A percentile compares a stretch with the other conserved stretches of the same genome.
Conservation (phyloP, 92 coral and sea anemone species). For the Porites cylindrica region DNA sequence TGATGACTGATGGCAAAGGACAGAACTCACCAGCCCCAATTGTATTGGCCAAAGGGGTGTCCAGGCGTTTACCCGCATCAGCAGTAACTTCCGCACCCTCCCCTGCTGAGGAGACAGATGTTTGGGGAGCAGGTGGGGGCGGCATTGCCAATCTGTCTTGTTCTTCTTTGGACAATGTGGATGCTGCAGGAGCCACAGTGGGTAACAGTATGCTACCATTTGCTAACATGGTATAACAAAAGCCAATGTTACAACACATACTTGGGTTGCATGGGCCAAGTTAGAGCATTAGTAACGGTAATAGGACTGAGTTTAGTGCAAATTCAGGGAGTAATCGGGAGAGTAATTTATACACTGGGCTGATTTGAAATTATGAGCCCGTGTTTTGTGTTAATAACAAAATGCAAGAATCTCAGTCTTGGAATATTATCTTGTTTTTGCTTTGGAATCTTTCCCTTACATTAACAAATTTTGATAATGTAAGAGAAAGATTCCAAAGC, state of each 20-base stretch:
- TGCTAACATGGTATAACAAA: neutral
- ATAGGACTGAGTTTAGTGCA: too few species aligned
- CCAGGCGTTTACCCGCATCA: neutral
- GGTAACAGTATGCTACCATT: conserved; percentile 72
- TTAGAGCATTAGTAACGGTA: too few species aligned
- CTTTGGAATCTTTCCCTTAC: too few species aligned
- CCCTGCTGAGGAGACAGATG: conserved; percentile 48
- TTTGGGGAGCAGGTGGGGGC: conserved; percentile 83
- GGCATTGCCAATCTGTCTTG: conserved; percentile 99
- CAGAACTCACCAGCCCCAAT: conserved; percentile 38
- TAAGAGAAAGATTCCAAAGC: too few species aligned
- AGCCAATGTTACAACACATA: neutral
- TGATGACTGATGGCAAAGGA: too few species aligned
- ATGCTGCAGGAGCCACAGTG: conserved; percentile 90
- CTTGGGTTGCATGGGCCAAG: neutral
- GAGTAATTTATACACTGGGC: too few species aligned
- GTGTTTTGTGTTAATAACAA: too few species aligned
- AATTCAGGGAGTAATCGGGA: too few species aligned
- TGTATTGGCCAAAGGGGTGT: conserved; percentile 50
- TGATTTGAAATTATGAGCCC: too few species aligned
- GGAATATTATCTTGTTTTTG: too few species aligned
- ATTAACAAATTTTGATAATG: too few species aligned
- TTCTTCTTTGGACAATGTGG: conserved; percentile 94
- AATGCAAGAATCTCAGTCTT: too few species aligned
- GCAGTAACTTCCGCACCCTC: neutral